Evolutionary conservation across 2,113 vertebrate species (phyloP).

Genomic region (Vireo altiloquus): DNA sequence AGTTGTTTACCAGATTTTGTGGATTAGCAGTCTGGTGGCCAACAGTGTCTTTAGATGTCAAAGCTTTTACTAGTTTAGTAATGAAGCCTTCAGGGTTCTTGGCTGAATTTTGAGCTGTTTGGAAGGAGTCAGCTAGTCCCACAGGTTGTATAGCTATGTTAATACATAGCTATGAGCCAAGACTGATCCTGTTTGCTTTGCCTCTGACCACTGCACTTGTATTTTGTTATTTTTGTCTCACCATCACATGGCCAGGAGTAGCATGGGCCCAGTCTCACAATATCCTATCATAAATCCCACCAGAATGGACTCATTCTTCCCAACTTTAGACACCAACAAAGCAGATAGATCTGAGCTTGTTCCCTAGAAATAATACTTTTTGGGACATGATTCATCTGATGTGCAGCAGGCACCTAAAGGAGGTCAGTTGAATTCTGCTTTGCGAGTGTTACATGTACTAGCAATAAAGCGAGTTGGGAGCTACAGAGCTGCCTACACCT

Average conservation of each 20-base stretch:
- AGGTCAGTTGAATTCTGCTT: not conserved
- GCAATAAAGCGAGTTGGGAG: not conserved
- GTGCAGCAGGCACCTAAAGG: not conserved
- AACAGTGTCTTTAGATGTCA: not conserved
- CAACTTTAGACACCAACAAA: not conserved
- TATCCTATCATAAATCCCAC: not conserved
- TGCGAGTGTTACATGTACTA: not conserved
- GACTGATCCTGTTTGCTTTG: not conserved
- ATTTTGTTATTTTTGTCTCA: not conserved
- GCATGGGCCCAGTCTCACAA: not conserved
- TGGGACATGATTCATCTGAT: not conserved
- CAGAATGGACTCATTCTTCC: not conserved
- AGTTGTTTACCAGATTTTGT: not conserved
- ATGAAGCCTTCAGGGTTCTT: not conserved
- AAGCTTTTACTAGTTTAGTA: not conserved
- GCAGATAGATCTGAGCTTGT: not conserved
- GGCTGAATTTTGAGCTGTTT: not conserved
- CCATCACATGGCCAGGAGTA: accelerated
- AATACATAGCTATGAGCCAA: not conserved
- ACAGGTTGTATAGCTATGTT: not conserved
- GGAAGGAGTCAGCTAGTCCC: not conserved
- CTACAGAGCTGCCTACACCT: not conserved
- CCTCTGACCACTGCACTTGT: not conserved
- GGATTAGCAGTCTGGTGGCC: not conserved
- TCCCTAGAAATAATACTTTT: not conserved